Evolutionary conservation across 2,113 vertebrate genomes (phyloP).

Genomic region (Recurvirostra avosetta): DNA sequence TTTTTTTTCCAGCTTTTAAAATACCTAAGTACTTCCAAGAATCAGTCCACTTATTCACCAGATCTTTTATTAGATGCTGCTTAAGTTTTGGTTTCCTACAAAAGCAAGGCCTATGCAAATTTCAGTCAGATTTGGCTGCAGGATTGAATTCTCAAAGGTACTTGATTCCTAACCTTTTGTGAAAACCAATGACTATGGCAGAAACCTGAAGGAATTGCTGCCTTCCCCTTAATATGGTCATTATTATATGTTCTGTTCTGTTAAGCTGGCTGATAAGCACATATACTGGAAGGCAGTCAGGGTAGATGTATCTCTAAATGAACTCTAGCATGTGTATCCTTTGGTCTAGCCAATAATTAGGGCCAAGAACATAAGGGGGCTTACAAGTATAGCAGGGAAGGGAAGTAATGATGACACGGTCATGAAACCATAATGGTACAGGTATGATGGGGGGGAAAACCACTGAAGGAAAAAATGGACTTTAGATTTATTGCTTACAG

Average conservation of each 20-base stretch:
- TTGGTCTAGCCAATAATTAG: background rate
- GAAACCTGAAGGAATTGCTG: background rate
- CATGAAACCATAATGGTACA: background rate
- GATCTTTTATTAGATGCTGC: background rate
- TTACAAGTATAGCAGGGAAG: background rate
- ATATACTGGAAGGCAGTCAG: background rate
- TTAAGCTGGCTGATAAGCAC: background rate
- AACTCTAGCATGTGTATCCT: background rate
- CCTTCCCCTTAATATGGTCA: background rate
- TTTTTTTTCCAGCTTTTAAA: background rate
- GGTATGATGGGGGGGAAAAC: background rate
- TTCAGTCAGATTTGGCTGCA: background rate
- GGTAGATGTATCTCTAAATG: background rate
- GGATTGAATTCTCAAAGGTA: background rate
- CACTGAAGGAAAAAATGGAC: background rate
- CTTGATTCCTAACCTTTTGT: background rate
- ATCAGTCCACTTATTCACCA: background rate
- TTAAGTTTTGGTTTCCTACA: background rate
- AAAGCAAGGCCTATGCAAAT: background rate
- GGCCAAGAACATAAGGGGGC: background rate
- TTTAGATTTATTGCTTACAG: background rate
- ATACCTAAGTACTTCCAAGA: background rate
- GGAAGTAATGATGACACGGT: background rate
- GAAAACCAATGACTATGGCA: background rate
- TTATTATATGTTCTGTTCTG: background rate